Conservation (phyloP, 2,113 vertebrate genomes). For the Chaetodon auriga region DNA sequence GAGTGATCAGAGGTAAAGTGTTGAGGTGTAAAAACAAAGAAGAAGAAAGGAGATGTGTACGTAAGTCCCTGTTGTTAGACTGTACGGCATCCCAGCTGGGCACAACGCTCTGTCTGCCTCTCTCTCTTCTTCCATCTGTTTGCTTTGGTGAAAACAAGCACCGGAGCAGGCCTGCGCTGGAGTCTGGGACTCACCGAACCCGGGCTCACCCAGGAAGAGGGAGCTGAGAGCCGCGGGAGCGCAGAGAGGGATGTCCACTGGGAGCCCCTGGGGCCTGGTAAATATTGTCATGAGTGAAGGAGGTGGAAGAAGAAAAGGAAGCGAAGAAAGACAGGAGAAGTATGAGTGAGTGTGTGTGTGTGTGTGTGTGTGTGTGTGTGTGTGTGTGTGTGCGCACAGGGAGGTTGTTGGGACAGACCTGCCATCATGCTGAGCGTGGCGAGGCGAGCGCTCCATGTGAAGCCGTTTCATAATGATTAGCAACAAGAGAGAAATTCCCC, state of each 20-base stretch:
- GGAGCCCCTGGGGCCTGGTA: constrained; percentile 65
- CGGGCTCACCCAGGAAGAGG: constrained; percentile 45
- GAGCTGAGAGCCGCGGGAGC: constrained; percentile 8
- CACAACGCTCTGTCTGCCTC: constrained; percentile 18
- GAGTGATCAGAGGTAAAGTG: constrained; percentile 40
- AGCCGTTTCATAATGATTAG: constrained; percentile 78
- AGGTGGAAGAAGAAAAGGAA: neutral
- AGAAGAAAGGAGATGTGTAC: constrained; percentile 19
- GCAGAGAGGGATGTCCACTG: constrained; percentile 27
- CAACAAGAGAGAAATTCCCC: constrained; percentile 74
- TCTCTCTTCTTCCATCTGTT: constrained; percentile 56
- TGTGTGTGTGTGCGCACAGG: neutral
- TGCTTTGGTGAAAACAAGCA: constrained; percentile 54
- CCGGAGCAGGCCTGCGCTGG: constrained; percentile 26
- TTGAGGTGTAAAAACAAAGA: constrained; percentile 38
- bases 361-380: neutral
- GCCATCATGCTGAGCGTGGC: constrained; percentile 66
- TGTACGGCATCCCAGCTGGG: constrained; percentile 30
- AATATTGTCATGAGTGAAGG: constrained; percentile 70
- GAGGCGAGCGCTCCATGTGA: constrained; percentile 74
- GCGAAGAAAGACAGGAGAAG: constrained; percentile 4
- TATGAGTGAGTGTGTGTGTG: constrained; percentile 4
- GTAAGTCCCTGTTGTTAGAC: constrained; percentile 39
- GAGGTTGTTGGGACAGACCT: constrained; percentile 60
- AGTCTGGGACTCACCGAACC: constrained; percentile 58